Base-by-base conservation (phyloP, 2,888 invertebrate genomes). In the Pristionchus mayeri region DNA sequence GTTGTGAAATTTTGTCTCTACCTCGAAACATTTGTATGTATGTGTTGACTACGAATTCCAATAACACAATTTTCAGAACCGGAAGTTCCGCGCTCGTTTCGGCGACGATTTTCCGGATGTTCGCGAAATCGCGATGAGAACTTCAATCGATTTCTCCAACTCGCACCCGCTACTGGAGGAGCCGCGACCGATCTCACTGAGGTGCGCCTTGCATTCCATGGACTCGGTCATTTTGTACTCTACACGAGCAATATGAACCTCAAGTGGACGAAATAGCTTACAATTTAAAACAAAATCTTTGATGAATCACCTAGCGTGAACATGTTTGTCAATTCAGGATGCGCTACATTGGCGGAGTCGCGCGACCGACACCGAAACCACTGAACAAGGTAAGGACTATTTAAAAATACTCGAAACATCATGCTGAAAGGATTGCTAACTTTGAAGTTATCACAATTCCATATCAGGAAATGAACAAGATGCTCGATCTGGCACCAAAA, bases 391-490 rank as follows among this genome's bases (percentile, higher is more conserved):
- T 80, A 34, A 60, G 24, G 3, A 7, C 24, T 24, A 6, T 24
- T 24, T 57, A 7, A n/a, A 13, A 57, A n/a, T n/a, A n/a, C n/a
- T 7, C 3, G 4, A 7, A 13, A 57, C 44, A 44, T 80, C 44
- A 78, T 37, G 2, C n/a, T n/a, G n/a, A n/a, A n/a, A n/a, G n/a
- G n/a, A n/a, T n/a, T n/a, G n/a, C n/a, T n/a, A n/a, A n/a, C n/a
- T n/a, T n/a, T n/a, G n/a, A n/a, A n/a, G n/a, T n/a, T n/a, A n/a
- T n/a, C n/a, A n/a, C n/a, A n/a, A 21, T 4, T 3, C 3, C 7
- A 6, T 6, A 7, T 0, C 80, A 76, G 75, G 86, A 87, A 13
- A 75, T 85, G 24, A 86, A 87, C 6, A 40, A 50, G 3, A 78
- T 87, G 34, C 57, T 88, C 78, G 34, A 78, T 16, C 52, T 24